A percentile compares a stretch with the other conserved stretches of the same genome.
Evolutionary conservation across 1,140 invertebrate species (phyloP).

Genomic region (Monomorium pharaonis): DNA sequence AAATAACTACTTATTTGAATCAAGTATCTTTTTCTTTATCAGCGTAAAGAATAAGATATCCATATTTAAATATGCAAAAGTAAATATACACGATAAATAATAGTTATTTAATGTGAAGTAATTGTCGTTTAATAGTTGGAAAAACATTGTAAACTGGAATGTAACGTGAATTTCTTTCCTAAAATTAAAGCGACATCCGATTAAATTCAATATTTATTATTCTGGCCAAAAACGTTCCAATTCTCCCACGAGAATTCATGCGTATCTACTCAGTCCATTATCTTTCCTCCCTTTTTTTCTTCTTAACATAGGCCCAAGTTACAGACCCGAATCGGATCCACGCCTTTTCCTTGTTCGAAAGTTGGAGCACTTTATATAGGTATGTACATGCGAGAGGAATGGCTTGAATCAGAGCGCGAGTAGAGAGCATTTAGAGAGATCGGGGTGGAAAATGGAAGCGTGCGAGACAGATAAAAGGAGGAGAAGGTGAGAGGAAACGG

Average conservation of each 20-base stretch:
- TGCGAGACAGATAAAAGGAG: slow-evolving; percentile 30
- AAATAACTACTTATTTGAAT: no score
- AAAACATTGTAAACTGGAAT: background rate
- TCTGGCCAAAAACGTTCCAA: slow-evolving; percentile 18
- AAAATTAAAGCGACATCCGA: background rate
- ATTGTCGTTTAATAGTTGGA: background rate
- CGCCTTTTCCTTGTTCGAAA: slow-evolving; percentile 81
- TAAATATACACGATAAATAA: background rate
- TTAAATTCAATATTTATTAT: background rate
- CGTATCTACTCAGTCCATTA: background rate
- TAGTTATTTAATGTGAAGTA: background rate
- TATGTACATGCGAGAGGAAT: slow-evolving; percentile 22
- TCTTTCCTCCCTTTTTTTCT: slow-evolving; percentile 15
- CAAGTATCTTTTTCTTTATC: no score
- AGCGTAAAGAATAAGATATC: background rate
- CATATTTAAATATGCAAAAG: background rate
- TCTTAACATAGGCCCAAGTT: slow-evolving; percentile 17
- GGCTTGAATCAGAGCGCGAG: slow-evolving; percentile 27
- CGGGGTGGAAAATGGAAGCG: slow-evolving; percentile 19
- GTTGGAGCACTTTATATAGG: slow-evolving; percentile 48
- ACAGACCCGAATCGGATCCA: slow-evolving; percentile 68
- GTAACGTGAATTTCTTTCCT: background rate
- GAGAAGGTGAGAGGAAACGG: background rate
- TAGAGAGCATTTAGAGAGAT: slow-evolving; percentile 20
- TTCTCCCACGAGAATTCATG: slow-evolving; percentile 29